Conservation (phyloP, 2,797 vertebrate genomes). For the Tiaroga cobitis region DNA sequence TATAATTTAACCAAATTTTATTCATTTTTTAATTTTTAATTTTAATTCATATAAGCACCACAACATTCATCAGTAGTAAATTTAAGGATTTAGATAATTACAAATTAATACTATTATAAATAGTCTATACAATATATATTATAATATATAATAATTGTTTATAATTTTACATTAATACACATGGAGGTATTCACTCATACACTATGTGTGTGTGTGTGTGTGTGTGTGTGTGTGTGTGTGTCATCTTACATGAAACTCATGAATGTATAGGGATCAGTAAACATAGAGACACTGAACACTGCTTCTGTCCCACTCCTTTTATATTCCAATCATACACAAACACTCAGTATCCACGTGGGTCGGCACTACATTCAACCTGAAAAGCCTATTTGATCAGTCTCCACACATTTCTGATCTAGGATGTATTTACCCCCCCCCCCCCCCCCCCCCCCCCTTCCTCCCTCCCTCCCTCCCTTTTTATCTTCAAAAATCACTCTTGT, state of each 20-base stretch:
- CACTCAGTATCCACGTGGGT: conserved; percentile 29
- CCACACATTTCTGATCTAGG: conserved; percentile 18
- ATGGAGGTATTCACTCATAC: background rate
- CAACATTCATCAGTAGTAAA: background rate
- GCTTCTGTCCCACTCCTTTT: conserved; percentile 10
- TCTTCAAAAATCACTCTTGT: background rate
- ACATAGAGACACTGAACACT: background rate
- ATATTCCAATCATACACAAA: conserved; percentile 39
- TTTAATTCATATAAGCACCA: background rate
- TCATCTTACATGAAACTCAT: background rate
- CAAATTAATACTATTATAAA: background rate
- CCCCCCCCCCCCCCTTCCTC: too few species aligned
- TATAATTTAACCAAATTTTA: background rate
- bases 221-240: background rate
- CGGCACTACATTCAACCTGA: conserved; percentile 20
- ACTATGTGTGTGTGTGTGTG: background rate
- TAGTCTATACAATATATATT: background rate
- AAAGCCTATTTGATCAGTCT: conserved; percentile 28
- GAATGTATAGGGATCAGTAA: background rate
- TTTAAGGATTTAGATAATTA: background rate
- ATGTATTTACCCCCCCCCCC: background rate
- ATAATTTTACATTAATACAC: background rate
- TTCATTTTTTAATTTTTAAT: background rate
- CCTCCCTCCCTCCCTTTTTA: background rate
- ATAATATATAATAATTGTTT: background rate